A percentile compares a stretch with the other conserved stretches of the same genome.
These are phyloP conservation scores for Philaethria dido DNA, from an alignment of 2,888 invertebrate genomes.

Conservation along the genomic window DNA sequence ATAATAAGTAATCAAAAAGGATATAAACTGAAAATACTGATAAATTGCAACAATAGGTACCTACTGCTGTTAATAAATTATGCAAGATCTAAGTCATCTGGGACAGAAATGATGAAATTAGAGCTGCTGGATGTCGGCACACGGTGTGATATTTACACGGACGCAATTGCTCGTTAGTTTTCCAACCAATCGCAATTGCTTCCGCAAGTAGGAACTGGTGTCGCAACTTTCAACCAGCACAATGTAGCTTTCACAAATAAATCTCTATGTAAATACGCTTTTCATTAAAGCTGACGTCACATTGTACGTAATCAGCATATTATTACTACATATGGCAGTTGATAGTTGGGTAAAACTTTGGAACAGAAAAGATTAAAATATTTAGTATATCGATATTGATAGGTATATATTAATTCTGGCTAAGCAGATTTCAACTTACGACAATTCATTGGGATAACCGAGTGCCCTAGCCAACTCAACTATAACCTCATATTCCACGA, in stretches of 20 bases:
- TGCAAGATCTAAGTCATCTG: constrained; percentile 35
- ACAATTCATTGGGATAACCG: too few relatives aligned
- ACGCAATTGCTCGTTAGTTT: constrained; percentile 44
- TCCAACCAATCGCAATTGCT: constrained; percentile 47
- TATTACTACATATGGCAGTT: not conserved
- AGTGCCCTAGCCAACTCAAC: too few relatives aligned
- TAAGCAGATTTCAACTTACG: too few relatives aligned
- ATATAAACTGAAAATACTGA: too few relatives aligned
- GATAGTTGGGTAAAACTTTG: not conserved
- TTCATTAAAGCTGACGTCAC: constrained; percentile 9
- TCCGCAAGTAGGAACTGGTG: constrained; percentile 46
- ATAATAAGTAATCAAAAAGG: too few relatives aligned
- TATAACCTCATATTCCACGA: too few relatives aligned
- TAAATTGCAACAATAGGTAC: constrained; percentile 27
- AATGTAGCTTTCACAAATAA: constrained; percentile 41
- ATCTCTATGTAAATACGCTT: constrained; percentile 29
- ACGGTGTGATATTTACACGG: constrained; percentile 38
- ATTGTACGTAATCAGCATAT: not conserved
- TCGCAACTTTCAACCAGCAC: constrained; percentile 41
- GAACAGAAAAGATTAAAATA: too few relatives aligned
- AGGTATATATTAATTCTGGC: too few relatives aligned
- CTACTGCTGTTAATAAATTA: constrained; percentile 28
- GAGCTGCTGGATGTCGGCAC: constrained; percentile 25
- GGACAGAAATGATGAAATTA: constrained; percentile 35
- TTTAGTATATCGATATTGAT: too few relatives aligned